Base-by-base conservation (phyloP, 2,113 vertebrate genomes). In the Oenanthe oenanthe region DNA sequence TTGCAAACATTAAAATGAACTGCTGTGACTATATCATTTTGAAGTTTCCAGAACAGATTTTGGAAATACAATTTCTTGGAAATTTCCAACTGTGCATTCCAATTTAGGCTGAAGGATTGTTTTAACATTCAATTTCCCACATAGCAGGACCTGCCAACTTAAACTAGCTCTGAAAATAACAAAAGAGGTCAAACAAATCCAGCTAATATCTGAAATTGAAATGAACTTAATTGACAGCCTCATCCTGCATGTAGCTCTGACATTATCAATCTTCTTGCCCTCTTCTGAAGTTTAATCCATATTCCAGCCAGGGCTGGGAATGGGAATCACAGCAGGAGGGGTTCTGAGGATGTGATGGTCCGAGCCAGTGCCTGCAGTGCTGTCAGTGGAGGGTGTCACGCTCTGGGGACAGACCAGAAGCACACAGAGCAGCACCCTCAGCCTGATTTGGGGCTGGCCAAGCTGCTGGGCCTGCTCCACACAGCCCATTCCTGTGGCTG, bases 111-210 rank as follows among this genome's bases (percentile, higher is more conserved):
- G 50, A 80, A 85, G 71, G 47, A 62, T 45, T 54, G 65, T 89
- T 93, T 80, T 48, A 92, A 61, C 29, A 12, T 89, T 92, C 54
- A 47, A 73, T 92, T 95, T 96, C 87, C 85, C 78, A 56, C 58
- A 56, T 40, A 88, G 32, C 54, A 58, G 54, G 45, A 89, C 34
- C 51, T 80, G 84, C 93, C 92, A 95, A 73, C 43, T 94, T 83
- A 76, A 92, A 88, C 84, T 26, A 54, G 66, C 54, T 91, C 77
- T 94, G 85, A 94, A 94, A 94, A 93, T 95, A 91, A 62, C 34
- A 58, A 57, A 89, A 66, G 54, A 79, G 63, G 87, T 75, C 66
- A 68, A 94, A 61, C 28, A 53, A 83, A 86, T 58, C 57, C 48
- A 32, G 43, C 38, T 47, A 70, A 62, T 62, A 93, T 6, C 29